Base-by-base conservation (phyloP, 92 coral and sea anemone genomes). In the Meandrina meandrites region DNA sequence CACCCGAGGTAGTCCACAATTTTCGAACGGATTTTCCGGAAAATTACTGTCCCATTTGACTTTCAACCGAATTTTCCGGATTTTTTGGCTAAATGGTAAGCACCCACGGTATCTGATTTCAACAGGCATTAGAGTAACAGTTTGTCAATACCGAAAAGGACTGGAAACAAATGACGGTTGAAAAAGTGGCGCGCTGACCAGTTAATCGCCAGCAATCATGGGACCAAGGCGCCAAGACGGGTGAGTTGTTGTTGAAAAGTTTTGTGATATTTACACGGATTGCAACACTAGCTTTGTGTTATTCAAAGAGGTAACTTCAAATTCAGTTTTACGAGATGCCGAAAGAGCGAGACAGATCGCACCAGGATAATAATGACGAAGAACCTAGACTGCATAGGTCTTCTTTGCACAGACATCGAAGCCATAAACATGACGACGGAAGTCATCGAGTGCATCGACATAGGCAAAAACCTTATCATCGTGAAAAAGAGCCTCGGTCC, bases 401-500 rank as follows among this genome's bases (percentile, higher is more conserved):
- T 57, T 54, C 87, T 40, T 74, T 81, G n/a, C 75, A 45, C n/a
- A 35, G 48, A 56, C 80, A 57, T 53, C 51, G 54, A 22, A 73
- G 24, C 73, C 73, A 73, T 56, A 57, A 18, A 74, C 87, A 34
- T 24, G 48, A 45, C 37, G 30, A 62, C 14, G 36, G 73, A 48
- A 69, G 32, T 17, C 80, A 35, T 72, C 71, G 80, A n/a, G 31
- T 22, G 19, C 79, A 50, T 53, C 88, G 48, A 16, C 81, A 77
- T 27, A 74, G 80, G 53, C 87, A 48, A 9, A 45, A 35, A 51
- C 76, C 62, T 3, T 31, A 64, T 78, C 83, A 21, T 24, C 76
- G 76, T 14, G 76, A 76, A 85, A 85, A 16, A 47, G 72, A 67
- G 30, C 62, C 82, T 76, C 82, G 66, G 6, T 73, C 87, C 34